Evolutionary conservation across 2,113 vertebrate species (phyloP), one percentile per base, ranked within the genome.

Genomic region (Notechis scutatus): DNA sequence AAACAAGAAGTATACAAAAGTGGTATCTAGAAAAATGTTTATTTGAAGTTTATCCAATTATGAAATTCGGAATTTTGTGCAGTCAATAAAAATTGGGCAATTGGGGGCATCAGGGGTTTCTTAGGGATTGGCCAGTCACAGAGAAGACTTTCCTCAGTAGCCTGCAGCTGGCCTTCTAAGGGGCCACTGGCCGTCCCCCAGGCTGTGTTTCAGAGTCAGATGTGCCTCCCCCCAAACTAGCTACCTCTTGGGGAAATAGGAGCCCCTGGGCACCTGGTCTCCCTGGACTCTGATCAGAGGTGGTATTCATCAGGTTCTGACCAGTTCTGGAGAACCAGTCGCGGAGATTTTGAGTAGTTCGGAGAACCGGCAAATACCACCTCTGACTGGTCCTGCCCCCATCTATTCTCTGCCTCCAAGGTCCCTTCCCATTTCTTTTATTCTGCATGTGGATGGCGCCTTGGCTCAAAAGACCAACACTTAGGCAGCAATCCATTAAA

Each of bases 401-500:
- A 9, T 50, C 47, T 50, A 50, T 50, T 50, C 47, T 50, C 47
- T 50, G 47, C 47, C 47, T 50, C 47, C 47, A 64, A 29, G 3
- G 26, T 64, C 4, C 61, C 61, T 64, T 64, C 26, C 61, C 29
- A 64, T 3, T 64, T 64, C 10, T 4, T 3, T 64, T 64, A 64
- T 64, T 64, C 26, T 64, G 61, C 10, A 4, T 64, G 26, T 29
- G 5, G 64, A 34, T 34, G n/a, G n/a, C 0, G 5, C 14, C 14
- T n/a, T 74, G n/a, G n/a, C 64, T 34, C 29, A 74, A 18, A 15
- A n/a, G 64, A 74, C 64, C 34, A 54, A 50, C 0, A 0, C 93
- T 34, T 10, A 4, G 39, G 3, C 29, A 15, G 9, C 61, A 0
- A 0, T 1, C 20, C 0, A 39, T 89, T 29, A 23, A 64, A 59